Conservation (phyloP, 2,797 vertebrate genomes). For the Crocidura indochinensis region DNA sequence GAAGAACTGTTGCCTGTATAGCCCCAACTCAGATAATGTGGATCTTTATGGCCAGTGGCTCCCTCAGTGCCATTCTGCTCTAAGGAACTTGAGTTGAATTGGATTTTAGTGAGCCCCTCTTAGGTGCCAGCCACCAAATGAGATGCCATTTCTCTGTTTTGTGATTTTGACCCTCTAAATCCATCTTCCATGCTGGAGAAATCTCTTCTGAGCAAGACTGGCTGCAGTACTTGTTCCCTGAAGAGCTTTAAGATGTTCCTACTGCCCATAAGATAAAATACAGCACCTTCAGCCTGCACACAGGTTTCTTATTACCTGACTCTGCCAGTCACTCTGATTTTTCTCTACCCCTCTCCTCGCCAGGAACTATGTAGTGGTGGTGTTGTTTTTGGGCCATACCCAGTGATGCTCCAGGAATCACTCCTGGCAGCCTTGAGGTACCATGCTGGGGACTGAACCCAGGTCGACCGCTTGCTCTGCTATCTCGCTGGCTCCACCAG, state of each 20-base stretch:
- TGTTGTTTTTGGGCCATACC: background rate
- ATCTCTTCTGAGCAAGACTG: background rate
- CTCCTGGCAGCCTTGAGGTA: too few relatives aligned
- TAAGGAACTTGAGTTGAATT: conserved; percentile 57
- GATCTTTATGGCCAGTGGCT: background rate
- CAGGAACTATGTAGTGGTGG: background rate
- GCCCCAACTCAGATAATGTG: conserved; percentile 23
- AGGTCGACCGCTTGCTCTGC: too few relatives aligned
- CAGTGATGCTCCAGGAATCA: too few relatives aligned
- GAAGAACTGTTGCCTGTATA: conserved; percentile 33
- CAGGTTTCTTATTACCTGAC: conserved; percentile 21
- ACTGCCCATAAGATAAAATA: conserved; percentile 41
- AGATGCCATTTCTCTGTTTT: conserved; percentile 50
- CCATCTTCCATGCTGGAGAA: background rate
- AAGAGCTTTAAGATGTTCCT: background rate
- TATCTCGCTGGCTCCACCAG: too few relatives aligned
- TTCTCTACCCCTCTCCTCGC: background rate
- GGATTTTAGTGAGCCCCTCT: conserved; percentile 19
- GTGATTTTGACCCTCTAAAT: conserved; percentile 57
- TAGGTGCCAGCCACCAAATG: background rate
- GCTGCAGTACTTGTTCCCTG: background rate
- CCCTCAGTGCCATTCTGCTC: background rate
- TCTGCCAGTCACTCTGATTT: background rate
- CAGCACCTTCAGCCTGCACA: background rate
- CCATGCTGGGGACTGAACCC: too few relatives aligned